These are phyloP conservation scores for Myrmecophaga tridactyla DNA, from an alignment of 2,113 vertebrate species.

Conservation along the genomic window DNA sequence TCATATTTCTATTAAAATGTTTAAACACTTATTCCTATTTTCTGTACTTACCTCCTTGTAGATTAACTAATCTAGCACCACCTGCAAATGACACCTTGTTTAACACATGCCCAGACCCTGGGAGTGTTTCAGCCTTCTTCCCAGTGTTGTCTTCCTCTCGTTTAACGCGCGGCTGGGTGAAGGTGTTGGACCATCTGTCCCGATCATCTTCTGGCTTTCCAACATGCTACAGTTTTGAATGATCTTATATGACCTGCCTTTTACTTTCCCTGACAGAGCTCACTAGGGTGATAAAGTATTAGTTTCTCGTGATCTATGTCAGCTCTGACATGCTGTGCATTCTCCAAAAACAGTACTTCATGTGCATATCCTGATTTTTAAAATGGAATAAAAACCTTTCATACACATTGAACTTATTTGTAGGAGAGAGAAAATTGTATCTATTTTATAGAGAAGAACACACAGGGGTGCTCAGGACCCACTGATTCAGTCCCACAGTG, in stretches of 20 bases:
- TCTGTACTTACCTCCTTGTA: not conserved
- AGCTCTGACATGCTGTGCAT: not conserved
- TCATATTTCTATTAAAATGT: not conserved
- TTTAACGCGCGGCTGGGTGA: not conserved
- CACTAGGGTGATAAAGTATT: not conserved
- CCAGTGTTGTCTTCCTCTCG: not conserved
- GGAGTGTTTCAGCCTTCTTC: not conserved
- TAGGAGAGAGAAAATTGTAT: not conserved
- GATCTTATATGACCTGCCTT: not conserved
- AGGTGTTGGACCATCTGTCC: not conserved
- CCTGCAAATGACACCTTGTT: not conserved
- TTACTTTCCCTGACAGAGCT: not conserved
- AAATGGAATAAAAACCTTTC: not conserved
- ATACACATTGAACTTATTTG: not conserved
- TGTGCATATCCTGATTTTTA: not conserved
- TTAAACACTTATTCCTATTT: too few relatives aligned
- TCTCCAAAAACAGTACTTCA: not conserved
- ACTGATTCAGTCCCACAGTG: not conserved
- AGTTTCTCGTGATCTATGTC: not conserved
- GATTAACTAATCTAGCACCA: not conserved
- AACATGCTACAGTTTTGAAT: not conserved
- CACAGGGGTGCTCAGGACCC: not conserved
- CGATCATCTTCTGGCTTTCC: not conserved
- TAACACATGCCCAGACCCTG: not conserved
- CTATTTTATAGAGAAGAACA: not conserved